A percentile compares a stretch with the other conserved stretches of the same genome.
These are phyloP conservation scores for Parnassius smintheus DNA, from an alignment of 2,888 invertebrate species.

Conservation along the genomic window DNA sequence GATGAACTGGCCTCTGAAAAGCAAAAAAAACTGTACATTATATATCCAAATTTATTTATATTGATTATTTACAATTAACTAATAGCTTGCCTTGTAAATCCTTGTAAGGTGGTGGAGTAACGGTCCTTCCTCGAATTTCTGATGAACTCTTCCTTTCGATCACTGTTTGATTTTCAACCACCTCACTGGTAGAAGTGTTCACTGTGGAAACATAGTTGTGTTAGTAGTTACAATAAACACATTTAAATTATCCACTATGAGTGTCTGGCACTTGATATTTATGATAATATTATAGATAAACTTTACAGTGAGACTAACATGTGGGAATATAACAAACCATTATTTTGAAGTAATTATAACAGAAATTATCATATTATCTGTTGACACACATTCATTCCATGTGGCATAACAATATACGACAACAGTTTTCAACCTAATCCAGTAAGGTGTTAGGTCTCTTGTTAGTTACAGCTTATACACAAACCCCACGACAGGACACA, in stretches of 20 bases:
- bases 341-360: constrained; percentile 11
- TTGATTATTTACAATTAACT: constrained; percentile 33
- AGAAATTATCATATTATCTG: no score
- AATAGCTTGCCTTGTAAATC: constrained; percentile 61
- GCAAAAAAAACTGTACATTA: background rate
- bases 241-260: constrained; percentile 56
- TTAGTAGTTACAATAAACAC: constrained; percentile 30
- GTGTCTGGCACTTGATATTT: constrained; percentile 59
- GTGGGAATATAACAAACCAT: constrained; percentile 11
- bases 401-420: background rate
- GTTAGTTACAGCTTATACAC: no score
- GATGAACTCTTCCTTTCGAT: constrained; percentile 53
- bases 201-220: constrained; percentile 51
- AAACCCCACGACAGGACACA: no score
- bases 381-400: background rate
- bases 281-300: constrained; percentile 66
- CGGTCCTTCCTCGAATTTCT: constrained; percentile 51
- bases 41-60: background rate
- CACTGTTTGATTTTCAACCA: constrained; percentile 42
- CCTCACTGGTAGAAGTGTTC: constrained; percentile 56
- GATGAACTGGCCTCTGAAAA: constrained; percentile 66
- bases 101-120: constrained; percentile 58
- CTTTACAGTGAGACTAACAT: constrained; percentile 32
- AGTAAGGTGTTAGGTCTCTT: no score
- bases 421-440: background rate